Conservation (phyloP, 2,113 vertebrate genomes). For the Xiphorhynchus elegans region DNA sequence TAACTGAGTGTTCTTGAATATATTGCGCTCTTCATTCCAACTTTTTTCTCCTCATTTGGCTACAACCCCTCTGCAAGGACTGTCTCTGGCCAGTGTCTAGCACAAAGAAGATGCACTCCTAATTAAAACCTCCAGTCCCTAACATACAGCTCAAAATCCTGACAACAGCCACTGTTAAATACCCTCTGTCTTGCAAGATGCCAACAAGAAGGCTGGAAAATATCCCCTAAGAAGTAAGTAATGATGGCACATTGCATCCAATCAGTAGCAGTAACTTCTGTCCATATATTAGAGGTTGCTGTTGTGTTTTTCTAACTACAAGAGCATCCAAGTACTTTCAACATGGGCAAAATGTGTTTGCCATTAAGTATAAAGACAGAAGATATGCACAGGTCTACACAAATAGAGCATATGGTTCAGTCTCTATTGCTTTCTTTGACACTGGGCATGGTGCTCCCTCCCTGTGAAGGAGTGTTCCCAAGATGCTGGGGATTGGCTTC, state of each 20-base stretch:
- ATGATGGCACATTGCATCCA: accelerated
- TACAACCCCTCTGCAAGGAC: not conserved
- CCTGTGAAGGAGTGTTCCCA: accelerated
- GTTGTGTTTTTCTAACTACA: not conserved
- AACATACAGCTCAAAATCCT: not conserved
- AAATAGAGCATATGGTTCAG: not conserved
- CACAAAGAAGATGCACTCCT: not conserved
- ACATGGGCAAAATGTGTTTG: not conserved
- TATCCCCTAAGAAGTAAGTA: not conserved
- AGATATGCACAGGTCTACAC: not conserved
- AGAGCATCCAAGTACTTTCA: not conserved
- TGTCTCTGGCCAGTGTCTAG: not conserved
- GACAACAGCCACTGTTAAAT: not conserved
- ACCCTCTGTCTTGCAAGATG: not conserved
- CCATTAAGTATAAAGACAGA: not conserved
- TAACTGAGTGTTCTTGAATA: not conserved
- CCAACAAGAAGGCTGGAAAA: not conserved
- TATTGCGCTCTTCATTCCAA: not conserved
- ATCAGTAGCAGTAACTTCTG: not conserved
- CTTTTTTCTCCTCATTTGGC: not conserved
- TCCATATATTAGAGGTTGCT: not conserved
- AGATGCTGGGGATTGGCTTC: not conserved
- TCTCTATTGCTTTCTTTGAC: not conserved
- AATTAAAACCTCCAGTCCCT: not conserved
- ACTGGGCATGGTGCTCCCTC: not conserved